Evolutionary conservation across 35 echinoderm and acorn worm genomes (phyloP).

Genomic region (Nesometra sesokonis): DNA sequence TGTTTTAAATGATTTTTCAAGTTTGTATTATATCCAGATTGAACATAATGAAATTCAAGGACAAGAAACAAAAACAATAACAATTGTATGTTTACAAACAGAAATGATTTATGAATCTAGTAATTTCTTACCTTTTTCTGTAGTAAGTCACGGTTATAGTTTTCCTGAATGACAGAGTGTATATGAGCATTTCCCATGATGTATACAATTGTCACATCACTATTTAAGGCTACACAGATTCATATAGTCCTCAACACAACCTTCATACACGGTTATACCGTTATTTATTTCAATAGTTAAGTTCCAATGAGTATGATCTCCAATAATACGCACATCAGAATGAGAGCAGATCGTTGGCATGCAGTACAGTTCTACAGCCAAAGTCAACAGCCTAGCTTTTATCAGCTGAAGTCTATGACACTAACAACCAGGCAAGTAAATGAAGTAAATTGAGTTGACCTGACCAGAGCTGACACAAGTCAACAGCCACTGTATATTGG

Average conservation of each 20-base stretch:
- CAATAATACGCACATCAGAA: neutral
- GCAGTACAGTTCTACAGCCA: neutral
- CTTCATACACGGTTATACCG: neutral
- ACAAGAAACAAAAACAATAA: too few species aligned
- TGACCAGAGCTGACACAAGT: neutral
- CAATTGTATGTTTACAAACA: neutral
- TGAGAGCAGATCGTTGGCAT: neutral
- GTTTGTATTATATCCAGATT: neutral
- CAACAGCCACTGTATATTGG: neutral
- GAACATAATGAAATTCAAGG: neutral
- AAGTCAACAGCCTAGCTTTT: neutral
- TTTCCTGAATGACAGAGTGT: conserved; percentile 97
- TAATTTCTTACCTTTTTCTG: conserved; percentile 58
- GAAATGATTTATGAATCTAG: too few species aligned
- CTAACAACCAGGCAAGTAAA: neutral
- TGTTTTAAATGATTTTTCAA: neutral
- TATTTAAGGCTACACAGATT: conserved; percentile 15
- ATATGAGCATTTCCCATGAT: conserved; percentile 98
- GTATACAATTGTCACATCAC: neutral
- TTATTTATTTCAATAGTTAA: neutral
- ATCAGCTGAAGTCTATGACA: neutral
- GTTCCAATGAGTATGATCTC: neutral
- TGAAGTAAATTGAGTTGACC: neutral
- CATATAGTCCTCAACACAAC: neutral
- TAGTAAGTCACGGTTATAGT: conserved; percentile 91